Evolutionary conservation across 2,888 invertebrate species (phyloP), one percentile per base, ranked within the genome.

Genomic region (Phragmatobia fuliginosa): DNA sequence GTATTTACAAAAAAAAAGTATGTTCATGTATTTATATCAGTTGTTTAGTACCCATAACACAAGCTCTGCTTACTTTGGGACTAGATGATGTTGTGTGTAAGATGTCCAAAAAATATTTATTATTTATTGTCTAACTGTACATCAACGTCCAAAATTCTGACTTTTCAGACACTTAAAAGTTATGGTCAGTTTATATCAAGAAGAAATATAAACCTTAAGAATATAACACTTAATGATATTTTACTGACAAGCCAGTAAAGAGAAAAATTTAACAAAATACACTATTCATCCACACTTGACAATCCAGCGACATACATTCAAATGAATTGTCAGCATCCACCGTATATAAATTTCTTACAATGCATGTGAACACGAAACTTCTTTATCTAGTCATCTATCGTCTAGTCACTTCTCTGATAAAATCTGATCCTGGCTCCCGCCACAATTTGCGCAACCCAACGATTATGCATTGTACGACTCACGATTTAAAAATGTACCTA

Each of bases 321-420:
- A 65, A 70, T 67, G 62, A 59, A 33, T 45, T 38, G 25, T 71
- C 68, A 80, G 52, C 62, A 66, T 73, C 61, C 36, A 36, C 45
- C 60, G 49, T 66, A 58, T 38, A 38, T 21, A 68, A 36, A 21
- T 61, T 66, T 32, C 38, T 60, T 64, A 45, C 52, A 60, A 71
- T 71, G 61, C 66, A 41, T 45, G 38, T n/a, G 28, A 72, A 58
- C 76, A 80, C 78, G 75, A 71, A 76, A 70, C 61, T 59, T 64
- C 71, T 70, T 63, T 80, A 82, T 82, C 78, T 70, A 67, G 62
- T 28, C 67, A 75, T 62, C 70, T 70, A 72, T 72, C 72, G 71
- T 63, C 73, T 58, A 72, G 68, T 63, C 64, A 71, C 67, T 67
- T 66, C 18, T 6, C 59, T 38, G 82, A 82, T 82, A 78, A 67